phyloP scores from a whole-genome alignment of 1,140 invertebrate genomes.

The Stegodyphus mimosarum region DNA sequence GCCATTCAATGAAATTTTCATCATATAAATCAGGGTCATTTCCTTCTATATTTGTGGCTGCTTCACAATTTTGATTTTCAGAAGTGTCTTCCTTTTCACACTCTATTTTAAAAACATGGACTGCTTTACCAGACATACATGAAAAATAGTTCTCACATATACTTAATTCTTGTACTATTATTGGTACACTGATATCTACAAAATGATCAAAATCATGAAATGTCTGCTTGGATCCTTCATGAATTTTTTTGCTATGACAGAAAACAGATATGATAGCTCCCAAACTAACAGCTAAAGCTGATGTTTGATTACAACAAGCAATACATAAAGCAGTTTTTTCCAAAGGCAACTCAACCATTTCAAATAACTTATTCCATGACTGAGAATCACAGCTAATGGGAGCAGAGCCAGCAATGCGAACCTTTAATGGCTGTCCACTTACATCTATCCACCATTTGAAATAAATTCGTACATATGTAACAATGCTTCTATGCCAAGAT shows the following conservation, averaged over 20 bases:
- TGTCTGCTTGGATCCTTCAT: constrained; percentile 75
- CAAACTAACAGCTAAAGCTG: constrained; percentile 74
- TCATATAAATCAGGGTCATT: constrained; percentile 42
- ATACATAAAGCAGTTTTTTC: constrained; percentile 72
- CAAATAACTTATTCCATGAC: constrained; percentile 71
- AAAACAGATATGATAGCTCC: constrained; percentile 72
- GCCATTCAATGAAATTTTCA: constrained; percentile 62
- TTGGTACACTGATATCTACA: constrained; percentile 70
- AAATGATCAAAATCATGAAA: constrained; percentile 77
- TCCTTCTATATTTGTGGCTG: neutral
- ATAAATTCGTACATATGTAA: constrained; percentile 75
- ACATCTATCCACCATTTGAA: constrained; percentile 74
- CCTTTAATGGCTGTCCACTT: constrained; percentile 74
- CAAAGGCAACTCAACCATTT: constrained; percentile 78
- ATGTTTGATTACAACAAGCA: constrained; percentile 75
- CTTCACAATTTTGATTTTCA: neutral
- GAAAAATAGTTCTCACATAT: constrained; percentile 75
- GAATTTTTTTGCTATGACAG: constrained; percentile 73
- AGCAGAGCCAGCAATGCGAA: constrained; percentile 77
- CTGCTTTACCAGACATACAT: constrained; percentile 69
- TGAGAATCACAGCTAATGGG: constrained; percentile 72
- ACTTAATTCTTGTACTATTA: constrained; percentile 71
- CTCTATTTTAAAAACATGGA: constrained; percentile 68
- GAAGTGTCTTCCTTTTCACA: constrained; percentile 10
- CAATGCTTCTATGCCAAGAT: constrained; percentile 71